Conservation (phyloP, 2,888 invertebrate genomes). For the Cartodere bifasciata region DNA sequence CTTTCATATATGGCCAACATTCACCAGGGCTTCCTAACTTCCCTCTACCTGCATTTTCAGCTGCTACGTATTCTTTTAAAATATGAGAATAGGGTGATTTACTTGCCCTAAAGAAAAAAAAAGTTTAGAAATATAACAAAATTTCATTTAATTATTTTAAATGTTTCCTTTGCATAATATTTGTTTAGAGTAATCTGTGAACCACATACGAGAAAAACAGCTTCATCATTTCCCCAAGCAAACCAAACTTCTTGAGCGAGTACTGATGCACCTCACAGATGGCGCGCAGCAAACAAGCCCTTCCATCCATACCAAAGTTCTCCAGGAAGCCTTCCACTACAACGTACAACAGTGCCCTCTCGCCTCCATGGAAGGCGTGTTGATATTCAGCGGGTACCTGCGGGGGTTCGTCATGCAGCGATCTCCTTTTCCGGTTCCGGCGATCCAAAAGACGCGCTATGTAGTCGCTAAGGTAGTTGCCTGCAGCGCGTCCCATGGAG, state of each 20-base stretch:
- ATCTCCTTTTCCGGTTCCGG: conserved; percentile 40
- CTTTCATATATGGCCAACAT: conserved; percentile 75
- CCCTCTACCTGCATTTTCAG: conserved; percentile 62
- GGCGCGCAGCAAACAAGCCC: conserved; percentile 66
- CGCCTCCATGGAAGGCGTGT: conserved; percentile 63
- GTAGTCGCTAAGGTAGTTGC: conserved; percentile 57
- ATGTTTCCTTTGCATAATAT: no score
- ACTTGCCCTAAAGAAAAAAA: conserved; percentile 56
- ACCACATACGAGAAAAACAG: conserved; percentile 71
- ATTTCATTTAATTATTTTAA: no score
- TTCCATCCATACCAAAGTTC: conserved; percentile 71
- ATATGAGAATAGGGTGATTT: conserved; percentile 67
- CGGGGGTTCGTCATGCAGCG: conserved; percentile 24
- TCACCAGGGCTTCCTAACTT: conserved; percentile 50
- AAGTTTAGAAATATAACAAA: no score
- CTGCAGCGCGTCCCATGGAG: conserved; percentile 63
- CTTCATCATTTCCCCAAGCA: conserved; percentile 71
- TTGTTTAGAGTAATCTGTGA: no score
- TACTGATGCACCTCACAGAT: conserved; percentile 80
- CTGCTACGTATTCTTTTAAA: conserved; percentile 64
- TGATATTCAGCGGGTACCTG: conserved; percentile 33
- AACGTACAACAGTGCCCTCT: conserved; percentile 66
- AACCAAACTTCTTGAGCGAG: conserved; percentile 62
- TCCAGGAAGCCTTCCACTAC: conserved; percentile 67
- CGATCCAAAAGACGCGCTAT: conserved; percentile 56